Conservation (phyloP, 2,113 vertebrate species). For the Pterophyllum scalare region DNA sequence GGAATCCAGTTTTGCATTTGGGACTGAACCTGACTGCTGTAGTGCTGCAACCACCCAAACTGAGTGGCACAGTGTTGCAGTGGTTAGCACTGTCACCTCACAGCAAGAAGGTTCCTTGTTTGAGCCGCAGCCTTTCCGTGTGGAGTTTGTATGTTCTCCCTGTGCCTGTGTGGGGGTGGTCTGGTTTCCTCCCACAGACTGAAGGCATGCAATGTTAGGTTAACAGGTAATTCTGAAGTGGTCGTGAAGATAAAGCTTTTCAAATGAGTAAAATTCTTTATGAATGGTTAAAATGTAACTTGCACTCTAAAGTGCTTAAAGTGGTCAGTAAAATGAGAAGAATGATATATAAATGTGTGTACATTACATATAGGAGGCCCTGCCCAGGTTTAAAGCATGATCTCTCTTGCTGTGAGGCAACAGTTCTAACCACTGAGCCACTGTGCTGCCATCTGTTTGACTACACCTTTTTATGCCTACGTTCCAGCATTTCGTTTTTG, state of each 20-base stretch:
- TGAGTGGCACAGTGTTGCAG: no score
- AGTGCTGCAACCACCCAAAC: no score
- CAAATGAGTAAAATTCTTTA: background rate
- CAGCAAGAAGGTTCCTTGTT: no score
- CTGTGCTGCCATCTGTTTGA: conserved; percentile 9
- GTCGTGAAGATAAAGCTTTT: no score
- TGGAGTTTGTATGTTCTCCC: no score
- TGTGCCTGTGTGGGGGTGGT: no score
- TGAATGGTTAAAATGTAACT: background rate
- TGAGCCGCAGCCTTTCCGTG: no score
- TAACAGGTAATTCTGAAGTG: background rate
- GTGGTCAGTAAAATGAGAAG: background rate
- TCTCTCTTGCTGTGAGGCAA: conserved; percentile 1
- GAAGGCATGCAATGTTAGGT: background rate
- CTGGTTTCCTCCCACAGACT: no score
- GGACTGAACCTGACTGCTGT: no score
- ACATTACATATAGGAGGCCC: background rate
- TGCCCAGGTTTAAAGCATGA: background rate
- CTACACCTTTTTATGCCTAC: background rate
- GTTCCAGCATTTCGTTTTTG: background rate
- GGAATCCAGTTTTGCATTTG: no score
- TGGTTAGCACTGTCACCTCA: no score
- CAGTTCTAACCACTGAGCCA: background rate
- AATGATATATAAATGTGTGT: background rate
- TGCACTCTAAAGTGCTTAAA: background rate